These are phyloP conservation scores for Drosophila punjabiensis DNA, from an alignment of 1,140 invertebrate genomes.

Conservation along the genomic window DNA sequence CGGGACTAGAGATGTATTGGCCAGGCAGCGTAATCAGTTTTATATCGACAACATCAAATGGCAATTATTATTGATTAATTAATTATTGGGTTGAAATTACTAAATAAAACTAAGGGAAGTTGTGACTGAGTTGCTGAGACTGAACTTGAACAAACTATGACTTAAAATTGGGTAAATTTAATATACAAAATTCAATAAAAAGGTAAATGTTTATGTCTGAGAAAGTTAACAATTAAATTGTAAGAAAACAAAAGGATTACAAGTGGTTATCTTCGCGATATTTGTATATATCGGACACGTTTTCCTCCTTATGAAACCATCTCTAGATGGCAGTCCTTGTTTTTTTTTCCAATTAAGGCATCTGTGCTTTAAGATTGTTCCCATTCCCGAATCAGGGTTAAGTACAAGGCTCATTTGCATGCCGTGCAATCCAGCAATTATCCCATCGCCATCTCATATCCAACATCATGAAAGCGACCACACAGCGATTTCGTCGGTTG, in stretches of 20 bases:
- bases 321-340: conserved; percentile 5
- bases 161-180: fast-evolving
- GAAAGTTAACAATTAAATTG: neutral
- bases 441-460: conserved; percentile 47
- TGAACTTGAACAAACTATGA: neutral
- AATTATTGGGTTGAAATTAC: neutral
- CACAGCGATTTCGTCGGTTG: conserved; percentile 46
- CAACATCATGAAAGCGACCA: conserved; percentile 56
- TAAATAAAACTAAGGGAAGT: neutral
- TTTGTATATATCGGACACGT: too few species aligned
- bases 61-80: neutral
- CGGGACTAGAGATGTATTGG: neutral
- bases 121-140: too few species aligned
- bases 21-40: neutral
- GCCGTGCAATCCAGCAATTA: conserved; percentile 46
- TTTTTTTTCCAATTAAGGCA: conserved; percentile 19
- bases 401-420: conserved; percentile 47
- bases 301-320: neutral
- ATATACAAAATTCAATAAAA: neutral
- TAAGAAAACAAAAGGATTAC: neutral
- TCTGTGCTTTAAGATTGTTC: conserved; percentile 30
- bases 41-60: neutral
- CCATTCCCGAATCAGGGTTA: conserved; percentile 32
- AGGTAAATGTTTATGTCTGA: neutral
- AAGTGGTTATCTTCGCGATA: neutral